phyloP scores from a whole-genome alignment of 2,888 invertebrate genomes.

The Gymnoscelis rufifasciata region DNA sequence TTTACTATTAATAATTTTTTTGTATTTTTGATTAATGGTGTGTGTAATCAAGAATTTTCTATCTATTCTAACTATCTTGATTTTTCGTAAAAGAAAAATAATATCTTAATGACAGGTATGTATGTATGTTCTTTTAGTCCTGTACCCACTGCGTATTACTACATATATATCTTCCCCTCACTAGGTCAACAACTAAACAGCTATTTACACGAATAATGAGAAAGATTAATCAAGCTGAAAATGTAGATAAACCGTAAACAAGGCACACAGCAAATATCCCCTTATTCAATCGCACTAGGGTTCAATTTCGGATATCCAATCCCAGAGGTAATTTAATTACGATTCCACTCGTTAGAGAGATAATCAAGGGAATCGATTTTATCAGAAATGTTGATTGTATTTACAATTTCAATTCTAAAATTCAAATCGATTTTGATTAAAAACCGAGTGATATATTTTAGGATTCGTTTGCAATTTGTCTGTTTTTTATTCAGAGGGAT shows the following conservation, averaged over 20 bases:
- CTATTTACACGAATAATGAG: conserved; percentile 16
- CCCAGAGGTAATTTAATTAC: conserved; percentile 2
- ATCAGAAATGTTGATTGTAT: conserved; percentile 5
- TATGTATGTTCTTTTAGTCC: too few relatives aligned
- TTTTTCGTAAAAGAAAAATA: too few relatives aligned
- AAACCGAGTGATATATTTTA: background rate
- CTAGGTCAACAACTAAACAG: too few relatives aligned
- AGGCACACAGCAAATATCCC: background rate
- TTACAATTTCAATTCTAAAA: background rate
- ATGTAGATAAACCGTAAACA: conserved; percentile 8
- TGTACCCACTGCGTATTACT: too few relatives aligned
- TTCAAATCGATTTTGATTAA: background rate
- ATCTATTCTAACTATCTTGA: too few relatives aligned
- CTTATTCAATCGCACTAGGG: conserved; percentile 1
- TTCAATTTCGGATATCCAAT: background rate
- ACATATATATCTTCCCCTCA: too few relatives aligned
- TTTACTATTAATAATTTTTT: too few relatives aligned
- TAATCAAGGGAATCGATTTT: conserved; percentile 10
- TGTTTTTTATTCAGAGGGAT: too few relatives aligned
- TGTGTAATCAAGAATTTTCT: too few relatives aligned
- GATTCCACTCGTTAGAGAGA: background rate
- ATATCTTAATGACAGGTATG: too few relatives aligned
- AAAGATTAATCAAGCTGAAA: conserved; percentile 1
- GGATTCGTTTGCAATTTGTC: background rate
- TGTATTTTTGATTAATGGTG: too few relatives aligned